Evolutionary conservation across 2,113 vertebrate genomes (phyloP).

Genomic region (Lamprologus speciosus): DNA sequence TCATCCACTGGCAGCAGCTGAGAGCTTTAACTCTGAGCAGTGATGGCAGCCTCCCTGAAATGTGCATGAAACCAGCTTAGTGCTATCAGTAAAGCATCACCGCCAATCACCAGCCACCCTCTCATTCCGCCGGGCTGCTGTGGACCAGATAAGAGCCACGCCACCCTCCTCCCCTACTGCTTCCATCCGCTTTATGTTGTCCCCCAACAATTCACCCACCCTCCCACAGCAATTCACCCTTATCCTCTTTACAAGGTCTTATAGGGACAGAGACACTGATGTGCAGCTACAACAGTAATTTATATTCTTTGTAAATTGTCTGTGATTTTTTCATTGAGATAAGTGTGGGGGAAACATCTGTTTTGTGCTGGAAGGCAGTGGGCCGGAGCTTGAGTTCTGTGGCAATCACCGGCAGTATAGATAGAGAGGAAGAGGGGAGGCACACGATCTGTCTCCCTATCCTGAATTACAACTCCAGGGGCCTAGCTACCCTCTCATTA

Average conservation of each 20-base stretch:
- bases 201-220: conserved; percentile 38
- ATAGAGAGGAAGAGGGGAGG: conserved; percentile 47
- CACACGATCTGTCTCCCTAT: conserved; percentile 29
- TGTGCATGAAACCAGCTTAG: conserved; percentile 69
- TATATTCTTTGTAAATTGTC: conserved; percentile 74
- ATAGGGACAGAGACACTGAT: conserved; percentile 53
- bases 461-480: conserved; percentile 55
- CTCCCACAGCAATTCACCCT: conserved; percentile 49
- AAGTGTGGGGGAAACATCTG: conserved; percentile 68
- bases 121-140: conserved; percentile 60
- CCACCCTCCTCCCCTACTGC: conserved; percentile 26
- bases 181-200: conserved; percentile 28
- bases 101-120: conserved; percentile 60
- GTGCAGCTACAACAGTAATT: conserved; percentile 60
- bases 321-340: conserved; percentile 68
- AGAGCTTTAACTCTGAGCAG: conserved; percentile 55
- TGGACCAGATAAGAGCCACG: conserved; percentile 61
- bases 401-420: conserved; percentile 51
- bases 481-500: conserved; percentile 42
- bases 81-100: conserved; percentile 60
- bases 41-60: conserved; percentile 58
- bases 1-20: conserved; percentile 34
- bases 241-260: conserved; percentile 59
- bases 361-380: conserved; percentile 61
- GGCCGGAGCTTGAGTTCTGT: conserved; percentile 45